Evolutionary conservation across 2,797 vertebrate genomes (phyloP).

Genomic region (Sus cebifrons): DNA sequence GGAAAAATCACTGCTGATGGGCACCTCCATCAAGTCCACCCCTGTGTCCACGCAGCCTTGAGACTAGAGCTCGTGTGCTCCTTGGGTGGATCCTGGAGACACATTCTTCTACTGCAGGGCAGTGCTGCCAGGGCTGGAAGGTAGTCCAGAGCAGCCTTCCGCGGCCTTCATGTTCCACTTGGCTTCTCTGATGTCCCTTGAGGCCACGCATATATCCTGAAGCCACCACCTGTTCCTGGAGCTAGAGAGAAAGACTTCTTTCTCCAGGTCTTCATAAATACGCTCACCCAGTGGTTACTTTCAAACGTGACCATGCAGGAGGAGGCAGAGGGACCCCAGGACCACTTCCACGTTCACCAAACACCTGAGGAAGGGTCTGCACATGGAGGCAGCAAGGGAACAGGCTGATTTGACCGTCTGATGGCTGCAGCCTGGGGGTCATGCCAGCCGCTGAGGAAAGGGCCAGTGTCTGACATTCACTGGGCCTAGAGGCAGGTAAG

Average conservation of each 20-base stretch:
- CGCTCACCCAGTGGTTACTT: not conserved
- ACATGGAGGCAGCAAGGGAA: not conserved
- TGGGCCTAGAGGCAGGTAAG: accelerated
- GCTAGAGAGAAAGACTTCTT: not conserved
- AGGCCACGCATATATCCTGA: not conserved
- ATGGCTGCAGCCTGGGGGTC: not conserved
- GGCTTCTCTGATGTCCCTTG: too few relatives aligned
- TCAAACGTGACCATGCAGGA: not conserved
- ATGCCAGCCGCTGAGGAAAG: not conserved
- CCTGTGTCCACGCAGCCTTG: not conserved
- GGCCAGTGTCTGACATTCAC: not conserved
- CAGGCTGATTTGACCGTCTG: not conserved
- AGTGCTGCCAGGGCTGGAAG: not conserved
- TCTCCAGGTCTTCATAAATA: not conserved
- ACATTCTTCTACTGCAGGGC: not conserved
- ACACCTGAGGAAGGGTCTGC: not conserved
- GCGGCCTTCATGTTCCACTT: not conserved
- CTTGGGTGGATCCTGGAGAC: not conserved
- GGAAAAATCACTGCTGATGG: not conserved
- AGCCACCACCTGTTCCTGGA: not conserved
- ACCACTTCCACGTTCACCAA: not conserved
- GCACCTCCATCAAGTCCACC: not conserved
- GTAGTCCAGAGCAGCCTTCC: not conserved
- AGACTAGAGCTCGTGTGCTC: not conserved
- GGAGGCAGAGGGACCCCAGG: not conserved